phyloP scores from a whole-genome alignment of 2,797 vertebrate genomes.

The Tolypeutes matacus region DNA sequence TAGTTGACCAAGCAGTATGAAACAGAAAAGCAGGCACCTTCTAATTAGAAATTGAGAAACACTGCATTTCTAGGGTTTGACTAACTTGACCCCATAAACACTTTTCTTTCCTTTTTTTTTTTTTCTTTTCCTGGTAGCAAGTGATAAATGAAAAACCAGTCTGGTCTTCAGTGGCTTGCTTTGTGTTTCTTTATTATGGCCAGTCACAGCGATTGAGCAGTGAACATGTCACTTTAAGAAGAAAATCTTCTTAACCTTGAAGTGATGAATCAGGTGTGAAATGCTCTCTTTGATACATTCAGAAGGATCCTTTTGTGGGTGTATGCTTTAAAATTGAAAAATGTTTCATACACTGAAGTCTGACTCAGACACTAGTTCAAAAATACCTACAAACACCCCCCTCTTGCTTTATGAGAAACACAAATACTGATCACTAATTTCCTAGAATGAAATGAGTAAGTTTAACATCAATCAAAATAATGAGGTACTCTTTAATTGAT shows the following conservation, averaged over 20 bases:
- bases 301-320: conserved; percentile 28
- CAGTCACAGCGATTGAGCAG: neutral
- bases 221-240: conserved; percentile 67
- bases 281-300: conserved; percentile 58
- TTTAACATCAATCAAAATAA: neutral
- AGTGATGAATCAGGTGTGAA: conserved; percentile 60
- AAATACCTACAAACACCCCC: conserved; percentile 41
- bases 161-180: neutral
- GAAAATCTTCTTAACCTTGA: conserved; percentile 78
- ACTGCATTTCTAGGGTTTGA: neutral
- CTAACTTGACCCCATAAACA: neutral
- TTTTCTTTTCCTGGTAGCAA: neutral
- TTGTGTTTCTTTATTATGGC: neutral
- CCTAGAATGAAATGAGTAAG: neutral
- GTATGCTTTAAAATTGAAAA: conserved; percentile 65
- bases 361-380: conserved; percentile 49
- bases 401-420: conserved; percentile 50
- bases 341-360: conserved; percentile 34
- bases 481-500: neutral
- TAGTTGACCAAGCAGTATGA: conserved; percentile 19
- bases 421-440: conserved; percentile 20
- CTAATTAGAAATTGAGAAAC: neutral
- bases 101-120: neutral
- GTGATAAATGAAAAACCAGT: conserved; percentile 16
- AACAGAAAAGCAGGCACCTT: neutral